Conservation (phyloP, 2,113 vertebrate genomes). For the Myrmecophaga tridactyla region DNA sequence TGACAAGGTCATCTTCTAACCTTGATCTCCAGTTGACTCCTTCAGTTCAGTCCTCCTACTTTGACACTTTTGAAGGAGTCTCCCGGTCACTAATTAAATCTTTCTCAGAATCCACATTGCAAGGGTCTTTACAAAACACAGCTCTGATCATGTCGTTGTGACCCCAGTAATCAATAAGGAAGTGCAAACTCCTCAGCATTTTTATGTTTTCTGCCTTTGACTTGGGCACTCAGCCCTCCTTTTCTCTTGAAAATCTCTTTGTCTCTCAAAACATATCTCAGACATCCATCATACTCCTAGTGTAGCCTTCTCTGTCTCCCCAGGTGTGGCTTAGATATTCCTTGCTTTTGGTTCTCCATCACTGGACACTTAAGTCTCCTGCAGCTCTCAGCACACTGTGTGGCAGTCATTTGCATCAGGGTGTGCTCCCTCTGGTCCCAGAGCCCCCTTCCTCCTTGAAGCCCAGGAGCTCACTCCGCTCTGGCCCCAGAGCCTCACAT, state of each 20-base stretch:
- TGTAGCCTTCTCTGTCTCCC: fast-evolving
- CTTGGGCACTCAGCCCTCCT: background rate
- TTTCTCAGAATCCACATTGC: background rate
- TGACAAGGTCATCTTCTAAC: background rate
- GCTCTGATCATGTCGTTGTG: background rate
- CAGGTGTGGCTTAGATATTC: background rate
- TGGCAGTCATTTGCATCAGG: fast-evolving
- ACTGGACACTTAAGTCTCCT: fast-evolving
- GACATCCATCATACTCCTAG: background rate
- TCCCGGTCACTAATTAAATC: background rate
- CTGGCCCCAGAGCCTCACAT: background rate
- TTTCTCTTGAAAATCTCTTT: background rate
- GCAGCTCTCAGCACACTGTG: fast-evolving
- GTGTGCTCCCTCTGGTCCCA: background rate
- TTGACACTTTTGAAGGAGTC: background rate
- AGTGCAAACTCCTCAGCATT: background rate
- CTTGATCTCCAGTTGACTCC: too few relatives aligned
- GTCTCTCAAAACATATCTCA: background rate
- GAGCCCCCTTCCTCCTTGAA: background rate
- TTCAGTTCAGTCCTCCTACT: background rate
- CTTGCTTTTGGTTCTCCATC: background rate
- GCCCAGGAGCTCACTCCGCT: background rate
- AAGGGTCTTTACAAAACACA: background rate
- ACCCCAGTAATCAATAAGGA: background rate
- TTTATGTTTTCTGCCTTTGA: background rate